Base-by-base conservation (phyloP, 2,888 invertebrate genomes). In the Agelastica alni region DNA sequence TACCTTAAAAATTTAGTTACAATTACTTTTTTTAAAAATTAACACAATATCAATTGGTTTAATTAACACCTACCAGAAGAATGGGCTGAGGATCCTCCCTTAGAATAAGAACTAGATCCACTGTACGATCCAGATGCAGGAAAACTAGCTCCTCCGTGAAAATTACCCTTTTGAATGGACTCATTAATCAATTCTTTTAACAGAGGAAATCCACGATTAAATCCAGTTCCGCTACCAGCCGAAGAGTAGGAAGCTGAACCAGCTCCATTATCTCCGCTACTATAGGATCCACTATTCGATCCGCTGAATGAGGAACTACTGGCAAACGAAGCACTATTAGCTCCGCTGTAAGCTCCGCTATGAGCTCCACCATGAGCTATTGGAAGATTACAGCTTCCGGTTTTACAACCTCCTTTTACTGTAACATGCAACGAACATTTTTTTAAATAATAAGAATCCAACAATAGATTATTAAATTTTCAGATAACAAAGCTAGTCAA, bases 121-220 rank as follows among this genome's bases (percentile, higher is more conserved):
- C 56, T 44, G 30, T 52, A 58, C 3, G 59, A 51, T 28, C 63
- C 64, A 12, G 60, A 6, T n/a, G n/a, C n/a, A n/a, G n/a, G n/a
- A n/a, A n/a, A n/a, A n/a, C n/a, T n/a, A n/a, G n/a, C n/a, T 22
- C 22, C 48, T 6, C 14, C 9, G 9, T 31, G 26, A 10, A 46
- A 22, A 34, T 34, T 36, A 13, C 20, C 32, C 4, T 16, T n/a
- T 26, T 26, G 14, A n/a, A 46, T 13, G 10, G 18, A 36, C 9
- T 46, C 16, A 16, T 10, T 13, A 10, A 49, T 31, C 14, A 49
- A 22, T 13, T 49, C 32, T 41, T 49, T 49, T 3, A 53, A 13
- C 1, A 46, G 12, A 17, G 42, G 36, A 14, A 48, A 26, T 12
- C 30, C 30, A 14, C 9, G 17, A 17, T 32, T 30, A 31, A 31